These are phyloP conservation scores for Tortrix viridana DNA, from an alignment of 2,888 invertebrate species.

Conservation along the genomic window DNA sequence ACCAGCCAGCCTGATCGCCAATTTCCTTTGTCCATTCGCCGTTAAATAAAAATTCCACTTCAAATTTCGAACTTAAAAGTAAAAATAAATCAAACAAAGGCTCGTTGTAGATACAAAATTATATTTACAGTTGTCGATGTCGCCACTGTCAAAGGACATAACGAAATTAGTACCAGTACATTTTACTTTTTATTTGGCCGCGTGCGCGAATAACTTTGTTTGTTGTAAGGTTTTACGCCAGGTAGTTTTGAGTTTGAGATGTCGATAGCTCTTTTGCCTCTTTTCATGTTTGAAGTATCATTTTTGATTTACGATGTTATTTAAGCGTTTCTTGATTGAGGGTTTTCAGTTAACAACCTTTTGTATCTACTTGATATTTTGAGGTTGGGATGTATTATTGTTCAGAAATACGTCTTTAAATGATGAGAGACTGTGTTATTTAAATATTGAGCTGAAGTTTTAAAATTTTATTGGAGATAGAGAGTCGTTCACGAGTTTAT, in stretches of 20 bases:
- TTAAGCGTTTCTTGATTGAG: slow-evolving; percentile 18
- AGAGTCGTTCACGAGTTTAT: too few species aligned
- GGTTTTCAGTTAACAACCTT: slow-evolving; percentile 6
- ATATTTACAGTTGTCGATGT: slow-evolving; percentile 4
- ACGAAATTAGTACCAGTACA: slow-evolving; percentile 5
- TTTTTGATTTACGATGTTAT: slow-evolving; percentile 25
- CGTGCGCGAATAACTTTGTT: slow-evolving; percentile 15
- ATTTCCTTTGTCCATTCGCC: slow-evolving; percentile 30
- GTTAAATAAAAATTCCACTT: slow-evolving; percentile 24
- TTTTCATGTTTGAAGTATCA: slow-evolving; percentile 20
- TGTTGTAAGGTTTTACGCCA: slow-evolving; percentile 27
- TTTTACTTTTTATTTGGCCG: slow-evolving; percentile 9
- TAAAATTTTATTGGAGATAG: too few species aligned
- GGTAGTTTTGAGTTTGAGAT: slow-evolving; percentile 29
- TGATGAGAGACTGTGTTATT: too few species aligned
- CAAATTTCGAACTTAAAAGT: slow-evolving; percentile 28
- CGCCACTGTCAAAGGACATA: slow-evolving; percentile 8
- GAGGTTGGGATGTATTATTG: not conserved
- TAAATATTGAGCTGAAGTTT: too few species aligned
- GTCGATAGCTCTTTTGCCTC: slow-evolving; percentile 19
- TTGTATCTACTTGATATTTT: slow-evolving; percentile 1
- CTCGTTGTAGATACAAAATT: slow-evolving; percentile 27
- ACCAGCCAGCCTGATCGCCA: slow-evolving; percentile 24
- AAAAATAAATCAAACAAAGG: slow-evolving; percentile 26
- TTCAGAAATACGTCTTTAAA: too few species aligned